A percentile compares a stretch with the other conserved stretches of the same genome.
These are phyloP conservation scores for Meloidogyne hapla DNA, from an alignment of 1,140 invertebrate species.

Conservation along the genomic window DNA sequence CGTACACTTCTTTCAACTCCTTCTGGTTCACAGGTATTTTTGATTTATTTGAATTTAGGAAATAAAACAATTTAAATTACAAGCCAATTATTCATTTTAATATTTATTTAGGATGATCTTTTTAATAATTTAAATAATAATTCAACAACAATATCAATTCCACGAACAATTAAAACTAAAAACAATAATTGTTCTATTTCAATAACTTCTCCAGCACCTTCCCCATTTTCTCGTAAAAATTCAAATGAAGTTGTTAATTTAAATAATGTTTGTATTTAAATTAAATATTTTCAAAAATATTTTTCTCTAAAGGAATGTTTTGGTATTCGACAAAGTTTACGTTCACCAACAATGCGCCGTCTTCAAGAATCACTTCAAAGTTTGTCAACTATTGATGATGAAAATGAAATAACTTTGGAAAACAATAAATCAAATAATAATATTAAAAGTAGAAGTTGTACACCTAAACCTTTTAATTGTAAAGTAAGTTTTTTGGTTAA, in stretches of 20 bases:
- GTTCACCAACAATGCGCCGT: slow-evolving; percentile 37
- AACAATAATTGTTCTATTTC: not conserved
- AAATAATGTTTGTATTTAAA: not conserved
- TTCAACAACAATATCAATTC: not conserved
- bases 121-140: not conserved
- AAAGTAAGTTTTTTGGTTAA: slow-evolving; percentile 18
- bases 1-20: slow-evolving; percentile 20
- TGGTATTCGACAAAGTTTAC: slow-evolving; percentile 30
- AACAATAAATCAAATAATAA: not conserved
- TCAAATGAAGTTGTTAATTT: not conserved
- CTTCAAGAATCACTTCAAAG: slow-evolving; percentile 37
- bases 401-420: slow-evolving; percentile 6
- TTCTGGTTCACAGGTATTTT: slow-evolving; percentile 14
- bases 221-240: slow-evolving; percentile 11
- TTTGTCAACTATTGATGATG: slow-evolving; percentile 19
- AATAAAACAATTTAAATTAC: too few relatives aligned
- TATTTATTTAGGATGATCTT: not conserved
- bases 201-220: not conserved
- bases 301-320: not conserved
- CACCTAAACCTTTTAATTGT: slow-evolving; percentile 40
- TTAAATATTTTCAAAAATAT: not conserved
- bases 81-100: too few relatives aligned
- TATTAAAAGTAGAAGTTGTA: slow-evolving; percentile 19
- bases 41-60: too few relatives aligned
- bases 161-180: not conserved